A percentile compares a stretch with the other conserved stretches of the same genome.
Conservation (phyloP, 2,888 invertebrate genomes). For the Pseudanteris insignis region DNA sequence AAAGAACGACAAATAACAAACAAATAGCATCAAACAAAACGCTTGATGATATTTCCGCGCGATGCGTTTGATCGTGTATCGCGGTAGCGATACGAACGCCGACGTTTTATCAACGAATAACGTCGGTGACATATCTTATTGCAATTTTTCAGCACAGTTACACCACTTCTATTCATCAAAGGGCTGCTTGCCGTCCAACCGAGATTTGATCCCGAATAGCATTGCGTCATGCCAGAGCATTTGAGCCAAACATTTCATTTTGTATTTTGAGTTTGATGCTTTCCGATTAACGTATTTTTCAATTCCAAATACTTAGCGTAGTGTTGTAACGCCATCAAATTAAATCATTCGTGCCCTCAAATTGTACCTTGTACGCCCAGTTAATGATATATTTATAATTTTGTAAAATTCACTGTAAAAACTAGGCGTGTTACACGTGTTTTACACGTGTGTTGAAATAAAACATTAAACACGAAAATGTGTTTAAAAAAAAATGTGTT, state of each 20-base stretch:
- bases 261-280: constrained; percentile 9
- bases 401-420: too few species aligned
- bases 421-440: too few species aligned
- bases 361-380: too few species aligned
- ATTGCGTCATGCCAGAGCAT: constrained; percentile 2
- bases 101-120: constrained; percentile 16
- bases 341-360: too few species aligned
- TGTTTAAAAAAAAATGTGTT: too few species aligned
- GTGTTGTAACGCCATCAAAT: too few species aligned
- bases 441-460: too few species aligned
- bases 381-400: too few species aligned
- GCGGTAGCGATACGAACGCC: constrained; percentile 16
- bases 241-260: constrained; percentile 6
- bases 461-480: too few species aligned
- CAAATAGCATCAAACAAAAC: too few species aligned
- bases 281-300: too few species aligned
- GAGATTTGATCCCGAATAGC: constrained; percentile 22
- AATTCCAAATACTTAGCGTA: too few species aligned
- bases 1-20: neutral
- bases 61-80: constrained; percentile 7
- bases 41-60: neutral
- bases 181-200: constrained; percentile 2
- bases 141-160: constrained; percentile 26
- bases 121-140: constrained; percentile 28
- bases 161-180: constrained; percentile 31